These are phyloP conservation scores for Apostichopus parvimensis DNA, from an alignment of 35 echinoderm and acorn worm genomes.

Conservation along the genomic window DNA sequence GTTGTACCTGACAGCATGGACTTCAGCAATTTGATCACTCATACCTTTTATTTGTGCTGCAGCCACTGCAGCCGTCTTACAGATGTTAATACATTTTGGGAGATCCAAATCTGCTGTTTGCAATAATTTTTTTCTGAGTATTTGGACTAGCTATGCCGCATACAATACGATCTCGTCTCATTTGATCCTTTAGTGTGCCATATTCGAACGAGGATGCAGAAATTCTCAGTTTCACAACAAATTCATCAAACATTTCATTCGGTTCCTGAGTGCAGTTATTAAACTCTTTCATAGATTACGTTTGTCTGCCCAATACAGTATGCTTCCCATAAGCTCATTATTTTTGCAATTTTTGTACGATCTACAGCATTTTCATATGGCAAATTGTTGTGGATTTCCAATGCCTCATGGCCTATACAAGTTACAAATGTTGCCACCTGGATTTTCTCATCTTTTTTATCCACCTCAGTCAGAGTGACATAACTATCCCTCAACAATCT, in stretches of 20 bases:
- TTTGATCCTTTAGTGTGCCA: constrained; percentile 5
- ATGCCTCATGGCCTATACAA: constrained; percentile 29
- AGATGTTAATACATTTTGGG: neutral
- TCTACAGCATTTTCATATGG: constrained; percentile 53
- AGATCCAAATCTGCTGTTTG: neutral
- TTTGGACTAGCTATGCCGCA: constrained; percentile 3
- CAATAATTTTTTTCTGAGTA: constrained; percentile 25
- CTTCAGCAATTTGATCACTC: neutral
- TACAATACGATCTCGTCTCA: constrained; percentile 59
- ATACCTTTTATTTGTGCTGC: constrained; percentile 34
- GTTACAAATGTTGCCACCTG: constrained; percentile 40
- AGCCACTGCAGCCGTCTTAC: neutral
- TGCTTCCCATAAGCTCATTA: constrained; percentile 37
- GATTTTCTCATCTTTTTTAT: constrained; percentile 6
- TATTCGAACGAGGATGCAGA: constrained; percentile 55
- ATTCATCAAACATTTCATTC: constrained; percentile 48
- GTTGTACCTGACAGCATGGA: neutral
- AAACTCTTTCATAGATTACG: constrained; percentile 65
- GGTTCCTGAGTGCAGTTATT: constrained; percentile 50
- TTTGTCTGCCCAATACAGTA: constrained; percentile 60
- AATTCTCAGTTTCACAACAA: constrained; percentile 34
- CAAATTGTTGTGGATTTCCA: constrained; percentile 59
- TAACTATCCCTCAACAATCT: neutral
- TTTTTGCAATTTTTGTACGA: constrained; percentile 13
- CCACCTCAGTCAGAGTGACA: neutral